Evolutionary conservation across 2,888 invertebrate genomes (phyloP), one percentile per base, ranked within the genome.

Genomic region (Oscheius sp.): DNA sequence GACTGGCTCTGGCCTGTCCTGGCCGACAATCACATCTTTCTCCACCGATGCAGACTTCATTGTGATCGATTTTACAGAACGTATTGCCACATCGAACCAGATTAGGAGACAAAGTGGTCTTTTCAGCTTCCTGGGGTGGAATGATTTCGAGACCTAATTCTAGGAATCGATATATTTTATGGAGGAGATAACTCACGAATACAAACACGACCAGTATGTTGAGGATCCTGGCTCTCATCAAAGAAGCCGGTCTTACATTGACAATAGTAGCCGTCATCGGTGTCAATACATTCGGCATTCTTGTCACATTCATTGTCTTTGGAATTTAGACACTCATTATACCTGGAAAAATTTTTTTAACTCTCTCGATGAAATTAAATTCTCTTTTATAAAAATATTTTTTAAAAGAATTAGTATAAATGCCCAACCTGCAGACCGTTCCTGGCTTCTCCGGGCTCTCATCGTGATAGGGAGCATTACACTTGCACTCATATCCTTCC

Each of bases 281-380:
- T 76, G 69, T 86, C 85, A 28, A 82, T 80, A 69, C 86, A 86
- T 14, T 76, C 69, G 20, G 86, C 86, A 47, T 82, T 68, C 66
- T 69, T 70, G 63, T 75, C 71, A 69, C 83, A 83, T 64, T 83
- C 78, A 63, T 82, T 80, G 56, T 73, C 71, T 32, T 61, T 67
- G 24, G 68, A 70, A 56, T 76, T 70, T 0, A 63, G 50, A 44
- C 82, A 82, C 62, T 82, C 82, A 61, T 82, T 72, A 71, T 69
- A 68, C 22, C 70, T 59, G 69, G 49, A 38, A 22, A 33, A 22
- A 4, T n/a, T n/a, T n/a, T n/a, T 28, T 32, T n/a, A n/a, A n/a
- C n/a, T n/a, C n/a, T n/a, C n/a, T n/a, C n/a, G n/a, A n/a, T n/a
- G n/a, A n/a, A n/a, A n/a, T n/a, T n/a, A n/a, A n/a, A n/a, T n/a